Evolutionary conservation across 2,888 invertebrate genomes (phyloP).

Genomic region (Lepidonotus clava): DNA sequence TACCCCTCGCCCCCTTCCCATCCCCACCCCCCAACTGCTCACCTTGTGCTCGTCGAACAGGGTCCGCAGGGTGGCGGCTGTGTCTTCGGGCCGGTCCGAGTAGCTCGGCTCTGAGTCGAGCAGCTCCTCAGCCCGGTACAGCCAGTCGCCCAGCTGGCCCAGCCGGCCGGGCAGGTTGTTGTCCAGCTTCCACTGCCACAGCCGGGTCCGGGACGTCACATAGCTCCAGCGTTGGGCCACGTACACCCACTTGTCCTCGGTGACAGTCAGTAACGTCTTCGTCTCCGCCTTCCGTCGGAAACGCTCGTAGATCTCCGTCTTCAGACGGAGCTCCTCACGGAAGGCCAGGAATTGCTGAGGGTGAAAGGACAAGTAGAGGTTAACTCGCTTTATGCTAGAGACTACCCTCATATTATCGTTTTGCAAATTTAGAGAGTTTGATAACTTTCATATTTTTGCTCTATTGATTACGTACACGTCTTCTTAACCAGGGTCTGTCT

Average conservation of each 20-base stretch:
- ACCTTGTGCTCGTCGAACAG: constrained; percentile 84
- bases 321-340: constrained; percentile 88
- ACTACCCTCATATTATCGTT: too few species aligned
- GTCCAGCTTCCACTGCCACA: constrained; percentile 94
- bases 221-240: constrained; percentile 90
- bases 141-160: constrained; percentile 92
- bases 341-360: constrained; percentile 88
- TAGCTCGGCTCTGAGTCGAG: constrained; percentile 81
- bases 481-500: too few species aligned
- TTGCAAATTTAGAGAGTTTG: too few species aligned
- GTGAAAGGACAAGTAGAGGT: too few species aligned
- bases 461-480: too few species aligned
- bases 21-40: background rate
- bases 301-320: constrained; percentile 87
- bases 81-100: constrained; percentile 86
- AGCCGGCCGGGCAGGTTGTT: constrained; percentile 92
- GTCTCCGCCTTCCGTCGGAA: constrained; percentile 90
- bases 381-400: too few species aligned
- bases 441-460: too few species aligned
- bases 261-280: constrained; percentile 90
- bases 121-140: constrained; percentile 86
- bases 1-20: too few species aligned
- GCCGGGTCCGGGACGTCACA: constrained; percentile 83
- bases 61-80: constrained; percentile 70
- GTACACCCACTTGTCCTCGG: constrained; percentile 92